Percentiles rank a stretch among this genome's conserved stretches.
These are phyloP conservation scores for Ciconia nigra DNA, from an alignment of 2,797 vertebrate species.

Conservation along the genomic window DNA sequence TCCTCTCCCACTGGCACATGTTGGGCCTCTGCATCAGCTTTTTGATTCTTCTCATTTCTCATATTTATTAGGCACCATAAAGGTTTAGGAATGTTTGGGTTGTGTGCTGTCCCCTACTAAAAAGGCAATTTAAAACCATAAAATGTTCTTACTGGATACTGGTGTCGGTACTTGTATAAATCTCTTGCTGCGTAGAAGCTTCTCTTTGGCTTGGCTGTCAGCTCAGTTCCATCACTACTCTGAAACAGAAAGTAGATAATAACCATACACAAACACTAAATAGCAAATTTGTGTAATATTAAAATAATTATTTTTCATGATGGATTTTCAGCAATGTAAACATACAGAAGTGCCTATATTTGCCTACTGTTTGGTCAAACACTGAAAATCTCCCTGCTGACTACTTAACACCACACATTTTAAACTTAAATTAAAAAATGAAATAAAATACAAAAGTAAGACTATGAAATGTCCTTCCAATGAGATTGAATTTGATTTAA, in stretches of 20 bases:
- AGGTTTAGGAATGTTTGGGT: background rate
- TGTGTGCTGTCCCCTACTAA: background rate
- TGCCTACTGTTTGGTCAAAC: background rate
- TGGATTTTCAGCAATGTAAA: background rate
- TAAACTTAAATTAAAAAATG: background rate
- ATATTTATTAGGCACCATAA: background rate
- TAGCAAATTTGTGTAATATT: background rate
- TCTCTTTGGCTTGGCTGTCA: constrained; percentile 90
- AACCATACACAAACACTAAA: background rate
- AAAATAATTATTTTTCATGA: background rate
- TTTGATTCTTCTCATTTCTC: background rate
- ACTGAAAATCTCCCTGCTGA: background rate
- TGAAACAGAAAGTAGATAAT: constrained; percentile 68
- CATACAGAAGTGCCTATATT: background rate
- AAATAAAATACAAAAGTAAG: background rate
- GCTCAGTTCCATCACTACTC: constrained; percentile 81
- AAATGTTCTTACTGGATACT: constrained; percentile 89
- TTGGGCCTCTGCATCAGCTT: background rate
- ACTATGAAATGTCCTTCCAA: background rate
- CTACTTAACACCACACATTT: background rate
- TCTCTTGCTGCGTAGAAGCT: constrained; percentile 97
- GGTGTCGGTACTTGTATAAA: constrained; percentile 96
- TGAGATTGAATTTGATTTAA: background rate
- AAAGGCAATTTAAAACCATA: background rate
- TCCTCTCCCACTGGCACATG: background rate